Base-by-base conservation (phyloP, 2,113 vertebrate species). In the Petrocephalus zakoni region DNA sequence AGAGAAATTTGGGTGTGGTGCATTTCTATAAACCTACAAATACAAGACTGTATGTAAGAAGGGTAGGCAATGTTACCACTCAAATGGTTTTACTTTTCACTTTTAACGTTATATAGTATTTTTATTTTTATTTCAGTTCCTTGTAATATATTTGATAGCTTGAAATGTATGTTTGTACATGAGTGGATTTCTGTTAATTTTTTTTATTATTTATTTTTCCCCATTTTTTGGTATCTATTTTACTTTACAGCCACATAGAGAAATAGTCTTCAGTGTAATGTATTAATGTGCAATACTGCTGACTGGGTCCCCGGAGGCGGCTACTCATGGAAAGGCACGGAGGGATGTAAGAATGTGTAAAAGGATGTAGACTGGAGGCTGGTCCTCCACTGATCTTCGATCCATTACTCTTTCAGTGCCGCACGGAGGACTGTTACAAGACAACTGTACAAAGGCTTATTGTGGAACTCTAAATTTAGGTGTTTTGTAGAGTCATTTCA, bases 401-500 rank as follows among this genome's bases (percentile, higher is more conserved):
- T 95, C 94, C 95, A 94, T 94, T 94, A 94, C 94, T 95, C 94
- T 93, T 93, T 95, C 94, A 91, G 93, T 95, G 94, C 94, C 94
- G 95, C 95, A 94, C 94, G 92, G n/a, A 61, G 29, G 55, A 51
- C 87, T 82, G 52, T 56, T 83, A 61, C 75, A 90, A 89, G 89
- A 91, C 92, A 93, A 93, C 90, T 42, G 49, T 42, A 47, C 78
- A 72, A 61, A 61, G 87, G 87, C 91, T 93, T 94, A 94, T 96
- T 96, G 95, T 94, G 92, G 93, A 93, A 95, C 93, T 95, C 90
- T 92, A 90, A 90, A 94, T 90, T 92, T 95, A 92, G 94, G 94
- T 87, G 94, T 96, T 96, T 96, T 96, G 94, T 96, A 96, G 95
- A 96, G 95, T 93, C 94, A 94, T 92, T 91, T 92, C 93, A 92